Conservation (phyloP, 2,113 vertebrate species). For the Pedetes capensis region DNA sequence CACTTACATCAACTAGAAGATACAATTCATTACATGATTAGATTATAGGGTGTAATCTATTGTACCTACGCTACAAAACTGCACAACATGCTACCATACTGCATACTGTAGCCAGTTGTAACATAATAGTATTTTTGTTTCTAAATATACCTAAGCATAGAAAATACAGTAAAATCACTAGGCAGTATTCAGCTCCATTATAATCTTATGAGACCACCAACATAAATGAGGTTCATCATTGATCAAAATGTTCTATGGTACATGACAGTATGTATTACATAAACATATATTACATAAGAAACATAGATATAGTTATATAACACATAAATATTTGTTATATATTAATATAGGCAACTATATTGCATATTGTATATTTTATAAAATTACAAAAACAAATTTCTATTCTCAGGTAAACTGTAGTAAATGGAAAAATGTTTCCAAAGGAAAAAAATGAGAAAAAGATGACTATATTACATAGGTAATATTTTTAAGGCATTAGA, state of each 20-base stretch:
- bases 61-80: neutral
- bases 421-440: neutral
- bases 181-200: too few species aligned
- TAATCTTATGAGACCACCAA: neutral
- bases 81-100: neutral
- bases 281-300: neutral
- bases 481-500: neutral
- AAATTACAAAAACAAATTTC: neutral
- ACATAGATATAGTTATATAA: neutral
- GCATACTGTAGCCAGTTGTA: neutral
- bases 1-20: neutral
- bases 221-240: neutral
- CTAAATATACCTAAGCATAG: neutral
- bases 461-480: neutral
- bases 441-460: neutral
- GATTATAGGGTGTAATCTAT: neutral
- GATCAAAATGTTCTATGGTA: neutral
- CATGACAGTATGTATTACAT: neutral
- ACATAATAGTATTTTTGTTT: neutral
- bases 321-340: neutral
- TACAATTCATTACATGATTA: neutral
- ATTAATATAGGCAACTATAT: neutral
- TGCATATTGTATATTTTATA: neutral
- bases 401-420: neutral
- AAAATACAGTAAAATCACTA: neutral